Conservation (phyloP, 2,888 invertebrate genomes). For the Drosophila affinis region DNA sequence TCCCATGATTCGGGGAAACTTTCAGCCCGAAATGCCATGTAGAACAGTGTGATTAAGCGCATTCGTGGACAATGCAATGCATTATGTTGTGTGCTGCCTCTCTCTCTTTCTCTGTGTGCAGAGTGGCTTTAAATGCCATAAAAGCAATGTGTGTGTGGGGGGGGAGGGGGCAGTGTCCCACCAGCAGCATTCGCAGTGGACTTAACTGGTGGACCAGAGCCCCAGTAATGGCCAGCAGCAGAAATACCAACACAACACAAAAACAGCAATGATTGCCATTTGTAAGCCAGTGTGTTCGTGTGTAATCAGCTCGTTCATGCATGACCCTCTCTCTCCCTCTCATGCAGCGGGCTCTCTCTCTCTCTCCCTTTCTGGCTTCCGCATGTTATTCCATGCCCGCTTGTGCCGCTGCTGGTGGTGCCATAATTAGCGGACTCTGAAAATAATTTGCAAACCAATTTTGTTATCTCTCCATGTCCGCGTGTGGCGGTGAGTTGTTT, state of each 20-base stretch:
- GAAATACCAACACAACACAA: constrained; percentile 37
- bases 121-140: constrained; percentile 60
- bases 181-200: constrained; percentile 1
- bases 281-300: constrained; percentile 21
- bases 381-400: constrained; percentile 22
- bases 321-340: constrained; percentile 14
- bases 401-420: constrained; percentile 44
- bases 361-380: neutral
- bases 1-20: neutral
- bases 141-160: constrained; percentile 19
- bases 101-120: neutral
- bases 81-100: constrained; percentile 36
- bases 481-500: constrained; percentile 11
- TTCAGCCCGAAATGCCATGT: constrained; percentile 15
- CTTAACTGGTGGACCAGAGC: constrained; percentile 7
- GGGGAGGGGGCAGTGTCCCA: neutral
- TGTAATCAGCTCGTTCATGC: constrained; percentile 60
- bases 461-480: constrained; percentile 24
- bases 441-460: constrained; percentile 58
- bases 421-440: constrained; percentile 60
- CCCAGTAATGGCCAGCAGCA: constrained; percentile 7
- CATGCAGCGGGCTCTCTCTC: too few species aligned
- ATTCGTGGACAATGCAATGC: constrained; percentile 33
- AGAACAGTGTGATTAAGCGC: constrained; percentile 19
- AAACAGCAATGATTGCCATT: constrained; percentile 18